Base-by-base conservation (phyloP, 2,888 invertebrate genomes). In the Acrocyrtus sp. region DNA sequence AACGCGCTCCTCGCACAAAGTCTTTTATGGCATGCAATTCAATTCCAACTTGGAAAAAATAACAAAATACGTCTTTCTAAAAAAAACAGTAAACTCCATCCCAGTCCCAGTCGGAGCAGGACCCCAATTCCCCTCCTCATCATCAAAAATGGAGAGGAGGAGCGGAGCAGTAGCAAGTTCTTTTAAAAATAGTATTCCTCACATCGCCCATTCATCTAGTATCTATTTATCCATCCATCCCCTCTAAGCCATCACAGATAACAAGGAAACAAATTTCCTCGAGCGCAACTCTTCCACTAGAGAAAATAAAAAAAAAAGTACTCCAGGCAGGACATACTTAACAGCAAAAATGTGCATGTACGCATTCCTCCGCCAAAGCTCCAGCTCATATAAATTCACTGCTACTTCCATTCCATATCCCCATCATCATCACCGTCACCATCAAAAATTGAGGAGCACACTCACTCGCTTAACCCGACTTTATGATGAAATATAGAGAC, bases 231-330 rank as follows among this genome's bases (percentile, higher is more conserved):
- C n/a, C 34, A 34, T 34, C 34, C 34, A 34, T 34, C 45, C 45
- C 8, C 45, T 45, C 17, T 12, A 45, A 45, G 45, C 45, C 45
- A 45, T 45, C n/a, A 10, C 4, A 17, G 17, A 45, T 17, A 45
- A 45, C 45, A 45, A 45, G 45, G 45, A 45, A 45, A n/a, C 45
- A 45, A 45, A 45, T 45, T 45, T 45, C 45, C 45, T 45, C 34
- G 34, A 34, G 34, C 34, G 12, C n/a, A 34, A 34, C 34, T 34
- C 34, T 12, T 34, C 5, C 34, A 34, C 6, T 34, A 34, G 12
- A 34, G n/a, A n/a, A n/a, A n/a, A 12, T 34, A 34, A 34, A 34
- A n/a, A n/a, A n/a, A n/a, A n/a, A n/a, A n/a, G n/a, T n/a, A n/a
- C n/a, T n/a, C n/a, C n/a, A n/a, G n/a, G n/a, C n/a, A n/a, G n/a